phyloP scores from a whole-genome alignment of 2,113 vertebrate species.

The Brachionichthys hirsutus region DNA sequence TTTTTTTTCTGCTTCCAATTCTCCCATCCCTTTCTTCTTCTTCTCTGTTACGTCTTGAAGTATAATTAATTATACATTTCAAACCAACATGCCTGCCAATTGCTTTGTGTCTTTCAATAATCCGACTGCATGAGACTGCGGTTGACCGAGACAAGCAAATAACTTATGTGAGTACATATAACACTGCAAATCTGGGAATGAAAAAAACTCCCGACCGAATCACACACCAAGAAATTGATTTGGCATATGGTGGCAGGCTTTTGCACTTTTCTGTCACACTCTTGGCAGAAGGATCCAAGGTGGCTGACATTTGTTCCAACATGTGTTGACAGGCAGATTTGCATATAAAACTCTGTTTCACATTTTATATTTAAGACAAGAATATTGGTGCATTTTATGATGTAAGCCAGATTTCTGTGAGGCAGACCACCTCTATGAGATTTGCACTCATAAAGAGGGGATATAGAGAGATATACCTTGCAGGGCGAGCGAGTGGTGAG shows the following conservation, averaged over 20 bases:
- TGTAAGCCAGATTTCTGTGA: background rate
- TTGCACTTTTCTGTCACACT: background rate
- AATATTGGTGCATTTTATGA: background rate
- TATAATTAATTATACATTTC: constrained; percentile 16
- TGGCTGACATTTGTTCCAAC: background rate
- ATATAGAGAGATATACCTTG: background rate
- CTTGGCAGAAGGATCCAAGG: background rate
- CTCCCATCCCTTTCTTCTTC: no score
- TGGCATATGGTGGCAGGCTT: constrained; percentile 4
- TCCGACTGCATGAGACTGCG: constrained; percentile 6
- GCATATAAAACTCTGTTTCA: background rate
- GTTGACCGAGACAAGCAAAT: constrained; percentile 8
- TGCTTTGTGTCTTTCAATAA: constrained; percentile 11
- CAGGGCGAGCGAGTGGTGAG: constrained; percentile 1
- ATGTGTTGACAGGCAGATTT: background rate
- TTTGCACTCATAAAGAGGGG: no score
- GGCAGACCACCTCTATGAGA: background rate
- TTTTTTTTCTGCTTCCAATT: background rate
- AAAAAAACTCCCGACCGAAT: background rate
- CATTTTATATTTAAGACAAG: background rate
- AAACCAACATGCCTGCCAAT: constrained; percentile 18
- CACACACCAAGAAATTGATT: constrained; percentile 30
- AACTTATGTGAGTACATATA: constrained; percentile 7
- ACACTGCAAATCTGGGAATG: constrained; percentile 7
- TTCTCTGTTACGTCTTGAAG: background rate